phyloP scores from a whole-genome alignment of 1,140 invertebrate species.

The Dendroctonus ponderosae region DNA sequence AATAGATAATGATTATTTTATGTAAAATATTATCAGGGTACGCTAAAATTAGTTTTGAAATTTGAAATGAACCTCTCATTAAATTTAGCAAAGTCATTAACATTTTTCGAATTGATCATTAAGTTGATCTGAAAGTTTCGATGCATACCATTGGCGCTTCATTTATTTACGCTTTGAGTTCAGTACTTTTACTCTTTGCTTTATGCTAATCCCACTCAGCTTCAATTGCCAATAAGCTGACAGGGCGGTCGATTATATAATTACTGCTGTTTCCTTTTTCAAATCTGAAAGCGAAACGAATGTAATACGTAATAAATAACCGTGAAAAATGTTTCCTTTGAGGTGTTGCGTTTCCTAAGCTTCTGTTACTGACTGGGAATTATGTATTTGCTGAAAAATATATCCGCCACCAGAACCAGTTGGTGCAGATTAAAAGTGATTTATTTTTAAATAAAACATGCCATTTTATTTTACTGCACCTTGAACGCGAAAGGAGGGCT shows the following conservation, averaged over 20 bases:
- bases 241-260: constrained; percentile 3
- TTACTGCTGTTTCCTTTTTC: constrained; percentile 1
- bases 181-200: no score
- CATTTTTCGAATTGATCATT: no score
- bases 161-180: no score
- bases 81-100: constrained; percentile 1
- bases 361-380: constrained; percentile 19
- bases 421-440: constrained; percentile 24
- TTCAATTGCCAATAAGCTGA: no score
- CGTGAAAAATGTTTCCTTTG: constrained; percentile 20
- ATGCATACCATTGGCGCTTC: no score
- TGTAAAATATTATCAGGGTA: constrained; percentile 33
- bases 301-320: constrained; percentile 16
- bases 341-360: constrained; percentile 15
- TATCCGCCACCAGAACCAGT: constrained; percentile 16
- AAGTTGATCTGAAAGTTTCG: no score
- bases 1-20: constrained; percentile 31
- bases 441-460: constrained; percentile 28
- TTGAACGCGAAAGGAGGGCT: background rate
- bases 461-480: constrained; percentile 22
- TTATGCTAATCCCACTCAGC: no score
- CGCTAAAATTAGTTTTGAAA: constrained; percentile 31
- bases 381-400: constrained; percentile 23
- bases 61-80: constrained; percentile 18
- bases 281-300: constrained; percentile 11